Base-by-base conservation (phyloP, 1,140 invertebrate species). In the Penaeus vannamei region DNA sequence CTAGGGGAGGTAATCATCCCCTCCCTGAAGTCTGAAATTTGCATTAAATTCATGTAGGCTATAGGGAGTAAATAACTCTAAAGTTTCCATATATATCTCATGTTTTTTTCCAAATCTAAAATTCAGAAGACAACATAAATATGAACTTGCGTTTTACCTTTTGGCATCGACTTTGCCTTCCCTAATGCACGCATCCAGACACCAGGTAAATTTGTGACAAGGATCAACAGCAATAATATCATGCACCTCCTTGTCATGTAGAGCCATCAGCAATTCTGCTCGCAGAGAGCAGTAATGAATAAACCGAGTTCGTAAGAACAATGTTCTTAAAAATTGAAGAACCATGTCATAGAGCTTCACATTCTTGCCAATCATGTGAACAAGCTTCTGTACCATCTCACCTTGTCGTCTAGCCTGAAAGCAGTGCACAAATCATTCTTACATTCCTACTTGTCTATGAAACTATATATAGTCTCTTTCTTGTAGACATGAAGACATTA, bases 171-270 rank as follows among this genome's bases (percentile, higher is more conserved):
- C 97, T 94, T 98, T 98, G 93, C 97, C 98, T 93, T 99, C 98
- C 91, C 98, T 94, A 79, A 99, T 98, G 92, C 98, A 99, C 61
- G 98, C 98, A 94, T 99, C 98, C 91, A 99, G 94, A 93, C 98
- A 99, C 98, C 98, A 99, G 0, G 98, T 98, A 92, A 99, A 99
- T 93, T 99, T 99, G 93, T 99, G 98, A 93, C 98, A 99, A 8
- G 98, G 98, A 94, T 99, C 98, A 66, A 99, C 97, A 62, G 97
- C 97, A 92, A 98, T 98, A 86, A 99, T 99, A 92, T 99, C 97
- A 94, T 98, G 97, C 61, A 95, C 94, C 94, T 99, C 98, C 59
- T 97, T 94, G 93, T 99, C 98, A 93, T 99, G 98, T 20, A 99
- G 93, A 5, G 97, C 97, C 98, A 99, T 99, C 8, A 99, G 93